Base-by-base conservation (phyloP, 2,113 vertebrate genomes). In the Labeo rohita region DNA sequence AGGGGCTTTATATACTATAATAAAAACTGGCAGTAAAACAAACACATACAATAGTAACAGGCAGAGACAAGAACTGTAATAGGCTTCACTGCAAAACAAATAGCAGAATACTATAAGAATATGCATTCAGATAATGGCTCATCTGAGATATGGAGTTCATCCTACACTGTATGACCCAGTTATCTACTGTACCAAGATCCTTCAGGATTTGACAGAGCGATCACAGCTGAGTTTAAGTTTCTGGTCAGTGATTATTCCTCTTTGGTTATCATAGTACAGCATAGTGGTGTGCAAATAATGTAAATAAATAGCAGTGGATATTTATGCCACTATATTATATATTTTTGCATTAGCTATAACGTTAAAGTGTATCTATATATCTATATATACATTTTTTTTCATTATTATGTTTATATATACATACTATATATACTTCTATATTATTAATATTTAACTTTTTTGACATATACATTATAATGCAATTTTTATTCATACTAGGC, bases 161-260 rank as follows among this genome's bases (percentile, higher is more conserved):
- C n/a, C 63, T 52, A 52, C 80, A 70, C 47, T 66, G 63, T 4
- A 45, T 84, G 68, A 84, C 82, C 49, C 66, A 59, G 65, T 83
- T 83, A 81, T 81, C 45, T 66, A 61, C 56, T 61, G 56, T 61
- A 36, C 15, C 21, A 15, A 73, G 65, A 84, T 84, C 82, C 66
- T 56, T 23, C 18, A 83, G 81, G 65, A 83, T 73, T 83, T 83
- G 66, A 73, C 68, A 23, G 81, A 54, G 16, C 81, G n/a, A 72
- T 52, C 3, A 50, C n/a, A 6, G 49, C 18, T 18, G 21, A 66
- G n/a, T 49, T 84, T 65, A 10, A 65, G 66, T 75, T 81, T 63
- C 36, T 12, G 54, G 75, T 52, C 70, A 49, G 77, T 77, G 61
- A 82, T 70, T 28, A 85, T 77, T 66, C n/a, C 39, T 16, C 45